Conservation (phyloP, 1,140 invertebrate species). For the Elymnias hypermnestra region DNA sequence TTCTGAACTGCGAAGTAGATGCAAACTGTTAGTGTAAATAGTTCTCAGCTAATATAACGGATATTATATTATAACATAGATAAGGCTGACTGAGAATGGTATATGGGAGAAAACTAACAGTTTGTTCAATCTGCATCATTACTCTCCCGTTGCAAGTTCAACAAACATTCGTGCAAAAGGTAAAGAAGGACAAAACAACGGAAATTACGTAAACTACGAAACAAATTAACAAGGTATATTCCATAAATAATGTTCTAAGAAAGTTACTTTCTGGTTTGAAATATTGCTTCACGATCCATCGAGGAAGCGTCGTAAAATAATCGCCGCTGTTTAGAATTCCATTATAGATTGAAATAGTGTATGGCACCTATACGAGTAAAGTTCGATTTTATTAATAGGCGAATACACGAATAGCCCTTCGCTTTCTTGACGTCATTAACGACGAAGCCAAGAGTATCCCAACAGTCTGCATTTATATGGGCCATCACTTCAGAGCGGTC, state of each 20-base stretch:
- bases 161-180: no score
- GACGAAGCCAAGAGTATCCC: slow-evolving; percentile 42
- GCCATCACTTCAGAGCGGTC: slow-evolving; percentile 33
- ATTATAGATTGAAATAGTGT: slow-evolving; percentile 7
- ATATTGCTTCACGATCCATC: not conserved
- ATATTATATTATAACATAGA: no score
- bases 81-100: no score
- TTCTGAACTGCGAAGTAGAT: no score
- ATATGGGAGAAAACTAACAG: no score
- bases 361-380: slow-evolving; percentile 26
- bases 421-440: slow-evolving; percentile 47
- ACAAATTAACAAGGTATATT: not conserved
- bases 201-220: no score
- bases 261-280: not conserved
- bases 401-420: slow-evolving; percentile 63
- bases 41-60: no score
- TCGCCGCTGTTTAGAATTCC: slow-evolving; percentile 3
- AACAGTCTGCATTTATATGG: slow-evolving; percentile 35
- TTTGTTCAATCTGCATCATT: no score
- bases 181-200: no score
- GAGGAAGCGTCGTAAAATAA: slow-evolving; percentile 7
- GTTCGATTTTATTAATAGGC: slow-evolving; percentile 56
- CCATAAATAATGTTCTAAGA: not conserved
- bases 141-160: no score
- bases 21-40: no score